Base-by-base conservation (phyloP, 2,797 vertebrate genomes). In the Hozukius guyotensis region DNA sequence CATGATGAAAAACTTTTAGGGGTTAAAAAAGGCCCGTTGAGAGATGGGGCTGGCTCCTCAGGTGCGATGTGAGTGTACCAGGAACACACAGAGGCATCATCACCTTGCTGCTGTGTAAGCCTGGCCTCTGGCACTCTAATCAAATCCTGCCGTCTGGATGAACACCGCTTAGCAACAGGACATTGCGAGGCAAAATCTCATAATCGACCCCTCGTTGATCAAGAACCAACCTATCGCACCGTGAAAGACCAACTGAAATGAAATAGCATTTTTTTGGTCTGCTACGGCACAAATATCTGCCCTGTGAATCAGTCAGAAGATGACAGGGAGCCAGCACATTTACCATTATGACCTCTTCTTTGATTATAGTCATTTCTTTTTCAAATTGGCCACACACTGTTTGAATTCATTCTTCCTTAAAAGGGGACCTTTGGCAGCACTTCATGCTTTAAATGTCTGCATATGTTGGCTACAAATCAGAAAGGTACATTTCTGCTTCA, bases 101-200 rank as follows among this genome's bases (percentile, higher is more conserved):
- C 77, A 66, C 81, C 49, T 77, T 57, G 60, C 67, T 38, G 52
- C 80, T 82, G 46, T 52, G 55, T 14, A 38, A 75, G 38, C 56
- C 55, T 49, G 31, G 80, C 74, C 57, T 72, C 75, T 63, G 75
- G 22, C 6, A 49, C 61, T 72, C 64, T 68, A 73, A 90, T 87
- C 81, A 87, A 8, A 77, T 88, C 84, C 83, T 64, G 70, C 73
- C 32, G 80, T 82, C 52, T 67, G 76, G 55, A 38, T 52, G 34
- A 75, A 55, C 1, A 4, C 11, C 38, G 6, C 72, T 77, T 18
- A 64, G 62, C 81, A 80, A 62, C 71, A 80, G 78, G 83, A 78
- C 77, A 72, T 56, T 56, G 20, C 2, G 2, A 67, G n/a, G 31
- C 12, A 65, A 61, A 67, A 74, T 64, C 42, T 68, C 8, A 69